phyloP scores from a whole-genome alignment of 2,113 vertebrate species.

The Eptatretus burgeri region DNA sequence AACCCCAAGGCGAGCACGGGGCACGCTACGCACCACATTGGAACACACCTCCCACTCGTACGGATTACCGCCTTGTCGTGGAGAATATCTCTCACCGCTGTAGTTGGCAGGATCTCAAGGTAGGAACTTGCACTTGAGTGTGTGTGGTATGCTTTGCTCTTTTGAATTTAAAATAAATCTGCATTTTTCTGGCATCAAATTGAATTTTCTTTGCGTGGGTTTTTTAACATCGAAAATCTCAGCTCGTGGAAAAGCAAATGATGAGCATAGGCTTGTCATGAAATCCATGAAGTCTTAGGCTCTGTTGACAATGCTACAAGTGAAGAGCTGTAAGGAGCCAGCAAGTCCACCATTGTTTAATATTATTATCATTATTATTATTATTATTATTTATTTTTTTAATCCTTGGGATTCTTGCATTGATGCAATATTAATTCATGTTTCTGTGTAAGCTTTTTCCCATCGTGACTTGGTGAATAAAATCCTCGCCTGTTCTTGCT shows the following conservation, averaged over 20 bases:
- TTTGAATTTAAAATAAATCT: not conserved
- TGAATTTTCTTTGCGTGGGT: not conserved
- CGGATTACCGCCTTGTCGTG: slow-evolving; percentile 2
- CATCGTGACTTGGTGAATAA: too few relatives aligned
- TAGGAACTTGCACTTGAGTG: not conserved
- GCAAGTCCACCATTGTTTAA: too few relatives aligned
- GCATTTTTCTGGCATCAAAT: accelerated
- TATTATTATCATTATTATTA: too few relatives aligned
- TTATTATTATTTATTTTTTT: too few relatives aligned
- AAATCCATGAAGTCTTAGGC: too few relatives aligned
- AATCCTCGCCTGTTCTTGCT: too few relatives aligned
- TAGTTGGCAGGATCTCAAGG: slow-evolving; percentile 5
- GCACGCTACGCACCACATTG: slow-evolving; percentile 12
- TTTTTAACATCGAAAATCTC: not conserved
- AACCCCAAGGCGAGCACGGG: not conserved
- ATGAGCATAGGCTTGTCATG: too few relatives aligned
- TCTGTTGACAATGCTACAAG: too few relatives aligned
- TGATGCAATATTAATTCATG: too few relatives aligned
- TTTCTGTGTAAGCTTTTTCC: too few relatives aligned
- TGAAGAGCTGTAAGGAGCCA: too few relatives aligned
- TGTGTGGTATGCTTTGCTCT: not conserved
- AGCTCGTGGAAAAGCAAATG: not conserved
- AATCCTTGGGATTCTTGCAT: too few relatives aligned
- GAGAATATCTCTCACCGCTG: slow-evolving; percentile 2
- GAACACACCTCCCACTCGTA: slow-evolving; percentile 9